Base-by-base conservation (phyloP, 2,888 invertebrate species). In the Latheticus oryzae region DNA sequence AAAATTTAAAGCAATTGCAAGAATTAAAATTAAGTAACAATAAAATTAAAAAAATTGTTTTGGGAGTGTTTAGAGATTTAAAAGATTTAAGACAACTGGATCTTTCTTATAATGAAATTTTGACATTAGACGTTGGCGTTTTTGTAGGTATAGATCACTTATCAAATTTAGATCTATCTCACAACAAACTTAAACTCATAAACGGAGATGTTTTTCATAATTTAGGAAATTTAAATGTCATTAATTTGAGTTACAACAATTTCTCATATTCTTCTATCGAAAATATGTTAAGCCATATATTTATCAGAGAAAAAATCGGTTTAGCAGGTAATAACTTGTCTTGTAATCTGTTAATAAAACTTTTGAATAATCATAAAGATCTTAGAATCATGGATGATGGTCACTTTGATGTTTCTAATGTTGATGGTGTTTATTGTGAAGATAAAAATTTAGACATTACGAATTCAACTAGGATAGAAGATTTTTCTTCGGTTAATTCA, bases 21-120 rank as follows among this genome's bases (percentile, higher is more conserved):
- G 13, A 12, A 3, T 23, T 53, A 15, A 11, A 21, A 16, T 16
- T 53, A 3, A 23, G 23, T n/a, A 45, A 53, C 12, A 53, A 53
- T 26, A n/a, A 19, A 33, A 53, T 53, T n/a, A 1, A 2, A 9
- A 7, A 1, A 16, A 7, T 53, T n/a, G 1, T 9, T 9, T 12
- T 45, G 1, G 45, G 43, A 3, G 33, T 32, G 24, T 53, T 53
- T 23, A n/a, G 26, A 13, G 9, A 53, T 35, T 28, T 53, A 19
- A 17, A 45, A 33, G 11, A 3, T 12, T 16, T 53, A 19, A n/a
- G 1, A 17, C 11, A 9, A n/a, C 9, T 53, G 8, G 23, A 53
- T 45, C 30, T 53, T 11, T 33, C 53, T 3, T 24, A 32, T 23
- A 52, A 52, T 17, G 2, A 23, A 3, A 37, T 50, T 16, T 15